A percentile compares a stretch with the other conserved stretches of the same genome.
phyloP scores from a whole-genome alignment of 1,140 invertebrate species.

The Solen grandis region DNA sequence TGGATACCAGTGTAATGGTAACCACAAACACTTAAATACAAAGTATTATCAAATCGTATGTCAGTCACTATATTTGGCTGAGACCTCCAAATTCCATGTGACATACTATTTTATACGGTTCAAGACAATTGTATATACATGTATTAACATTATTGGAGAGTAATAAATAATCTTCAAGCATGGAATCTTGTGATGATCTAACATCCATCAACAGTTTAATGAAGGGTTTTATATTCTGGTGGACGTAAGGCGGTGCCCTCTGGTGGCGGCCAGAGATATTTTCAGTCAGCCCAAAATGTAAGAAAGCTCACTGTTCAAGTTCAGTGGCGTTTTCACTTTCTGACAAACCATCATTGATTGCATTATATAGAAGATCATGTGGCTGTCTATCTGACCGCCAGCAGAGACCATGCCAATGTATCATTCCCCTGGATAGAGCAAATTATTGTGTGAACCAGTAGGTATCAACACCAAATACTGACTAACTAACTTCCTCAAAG shows the following conservation, averaged over 20 bases:
- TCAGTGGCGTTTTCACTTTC: constrained; percentile 32
- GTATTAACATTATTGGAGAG: constrained; percentile 40
- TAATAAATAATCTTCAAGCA: constrained; percentile 43
- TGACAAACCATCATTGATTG: constrained; percentile 35
- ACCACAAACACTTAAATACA: no score
- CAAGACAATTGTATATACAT: constrained; percentile 41
- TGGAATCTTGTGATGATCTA: constrained; percentile 45
- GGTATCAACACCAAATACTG: no score
- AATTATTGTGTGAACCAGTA: no score
- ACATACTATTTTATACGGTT: constrained; percentile 32
- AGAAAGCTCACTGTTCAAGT: constrained; percentile 47
- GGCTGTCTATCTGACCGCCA: constrained; percentile 49
- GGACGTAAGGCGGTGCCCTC: constrained; percentile 52
- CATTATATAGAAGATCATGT: constrained; percentile 41
- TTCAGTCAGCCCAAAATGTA: constrained; percentile 46
- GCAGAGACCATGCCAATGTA: constrained; percentile 60
- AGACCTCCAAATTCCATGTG: constrained; percentile 41
- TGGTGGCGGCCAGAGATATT: constrained; percentile 54
- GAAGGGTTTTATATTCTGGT: constrained; percentile 46
- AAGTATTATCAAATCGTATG: no score
- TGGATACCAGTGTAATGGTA: no score
- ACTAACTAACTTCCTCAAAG: constrained; percentile 47
- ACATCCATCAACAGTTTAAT: constrained; percentile 57
- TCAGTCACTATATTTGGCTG: no score
- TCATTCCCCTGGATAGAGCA: constrained; percentile 56